A percentile compares a stretch with the other conserved stretches of the same genome.
phyloP scores from a whole-genome alignment of 2,797 vertebrate species.

The Lates japonicus region DNA sequence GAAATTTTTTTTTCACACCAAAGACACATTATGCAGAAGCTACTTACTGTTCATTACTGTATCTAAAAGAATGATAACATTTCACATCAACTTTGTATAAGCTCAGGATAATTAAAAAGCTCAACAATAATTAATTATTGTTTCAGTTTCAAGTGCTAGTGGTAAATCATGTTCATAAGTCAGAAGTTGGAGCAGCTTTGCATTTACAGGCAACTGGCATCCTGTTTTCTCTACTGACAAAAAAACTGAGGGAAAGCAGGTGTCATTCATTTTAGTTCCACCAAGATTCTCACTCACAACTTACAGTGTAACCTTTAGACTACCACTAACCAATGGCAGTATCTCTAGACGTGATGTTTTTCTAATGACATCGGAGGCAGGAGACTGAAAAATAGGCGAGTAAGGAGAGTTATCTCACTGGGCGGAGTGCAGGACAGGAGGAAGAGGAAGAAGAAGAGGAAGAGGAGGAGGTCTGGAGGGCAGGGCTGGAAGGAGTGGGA shows the following conservation, averaged over 20 bases:
- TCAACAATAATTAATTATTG: background rate
- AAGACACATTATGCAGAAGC: background rate
- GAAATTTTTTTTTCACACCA: background rate
- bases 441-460: constrained; percentile 66
- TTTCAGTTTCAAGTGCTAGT: background rate
- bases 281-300: background rate
- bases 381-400: constrained; percentile 27
- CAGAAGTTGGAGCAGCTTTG: background rate
- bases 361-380: background rate
- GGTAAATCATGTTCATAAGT: background rate
- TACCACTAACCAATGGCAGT: background rate
- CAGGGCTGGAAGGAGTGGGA: constrained; percentile 76
- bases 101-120: background rate
- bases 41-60: background rate
- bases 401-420: constrained; percentile 79
- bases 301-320: background rate
- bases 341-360: background rate
- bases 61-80: background rate
- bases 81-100: background rate
- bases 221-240: background rate
- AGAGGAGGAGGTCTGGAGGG: constrained; percentile 76
- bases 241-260: background rate
- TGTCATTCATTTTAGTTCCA: background rate
- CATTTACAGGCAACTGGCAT: background rate
- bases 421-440: constrained; percentile 79